A percentile compares a stretch with the other conserved stretches of the same genome.
These are phyloP conservation scores for Phyllopteryx taeniolatus DNA, from an alignment of 2,113 vertebrate genomes.

Conservation along the genomic window DNA sequence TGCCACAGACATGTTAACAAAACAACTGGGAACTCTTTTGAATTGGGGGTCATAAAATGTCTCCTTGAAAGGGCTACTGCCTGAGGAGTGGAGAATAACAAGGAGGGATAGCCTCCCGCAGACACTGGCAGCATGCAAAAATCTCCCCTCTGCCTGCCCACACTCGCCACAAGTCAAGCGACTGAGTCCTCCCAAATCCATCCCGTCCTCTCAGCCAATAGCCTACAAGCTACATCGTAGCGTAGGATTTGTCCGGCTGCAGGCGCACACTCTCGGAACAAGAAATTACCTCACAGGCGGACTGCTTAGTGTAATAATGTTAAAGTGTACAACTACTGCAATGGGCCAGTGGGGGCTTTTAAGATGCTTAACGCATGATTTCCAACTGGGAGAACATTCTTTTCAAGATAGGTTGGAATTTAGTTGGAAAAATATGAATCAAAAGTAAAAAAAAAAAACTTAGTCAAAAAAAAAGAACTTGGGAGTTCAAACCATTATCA, in stretches of 20 bases:
- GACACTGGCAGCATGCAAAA: constrained; percentile 56
- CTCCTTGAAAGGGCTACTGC: neutral
- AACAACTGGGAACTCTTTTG: neutral
- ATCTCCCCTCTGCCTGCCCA: constrained; percentile 42
- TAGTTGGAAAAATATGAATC: no score
- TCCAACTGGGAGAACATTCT: neutral
- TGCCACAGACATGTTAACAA: neutral
- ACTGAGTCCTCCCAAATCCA: constrained; percentile 40
- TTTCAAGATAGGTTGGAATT: neutral
- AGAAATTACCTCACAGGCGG: neutral
- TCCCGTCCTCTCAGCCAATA: constrained; percentile 20
- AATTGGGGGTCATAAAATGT: neutral
- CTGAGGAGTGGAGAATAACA: constrained; percentile 44
- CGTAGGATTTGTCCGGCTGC: constrained; percentile 34
- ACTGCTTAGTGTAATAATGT: constrained; percentile 12
- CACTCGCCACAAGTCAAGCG: constrained; percentile 2
- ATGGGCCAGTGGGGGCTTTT: neutral
- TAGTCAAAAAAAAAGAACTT: no score
- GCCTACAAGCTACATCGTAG: constrained; percentile 21
- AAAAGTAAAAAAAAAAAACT: no score
- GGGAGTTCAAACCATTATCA: no score
- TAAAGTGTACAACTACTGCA: constrained; percentile 10
- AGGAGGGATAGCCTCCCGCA: constrained; percentile 51
- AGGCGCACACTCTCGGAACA: neutral
- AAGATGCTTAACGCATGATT: neutral